Conservation (phyloP, 1,140 invertebrate genomes). For the Phymorhynchus buccinoides region DNA sequence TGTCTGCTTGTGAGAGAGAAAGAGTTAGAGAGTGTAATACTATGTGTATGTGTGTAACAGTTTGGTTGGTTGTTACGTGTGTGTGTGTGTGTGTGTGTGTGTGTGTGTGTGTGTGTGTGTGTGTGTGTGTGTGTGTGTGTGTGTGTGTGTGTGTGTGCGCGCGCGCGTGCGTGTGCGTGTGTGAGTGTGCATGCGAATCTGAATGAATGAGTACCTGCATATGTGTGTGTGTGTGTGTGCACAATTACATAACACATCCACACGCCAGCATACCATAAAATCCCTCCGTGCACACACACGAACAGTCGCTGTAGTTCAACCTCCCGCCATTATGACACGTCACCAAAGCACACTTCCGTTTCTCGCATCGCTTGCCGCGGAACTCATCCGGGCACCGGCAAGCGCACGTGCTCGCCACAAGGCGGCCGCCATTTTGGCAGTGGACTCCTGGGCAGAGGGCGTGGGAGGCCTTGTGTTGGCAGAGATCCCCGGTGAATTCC, state of each 20-base stretch:
- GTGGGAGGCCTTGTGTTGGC: not conserved
- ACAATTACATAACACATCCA: not conserved
- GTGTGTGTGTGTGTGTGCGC: no score
- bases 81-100: no score
- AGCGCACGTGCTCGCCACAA: slow-evolving; percentile 1
- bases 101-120: no score
- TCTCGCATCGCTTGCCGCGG: slow-evolving; percentile 8
- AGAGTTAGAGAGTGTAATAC: no score
- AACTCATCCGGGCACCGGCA: slow-evolving; percentile 27
- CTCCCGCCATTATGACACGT: not conserved
- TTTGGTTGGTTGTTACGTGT: no score
- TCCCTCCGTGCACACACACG: not conserved
- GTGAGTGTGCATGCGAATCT: no score
- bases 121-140: no score
- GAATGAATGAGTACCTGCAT: no score
- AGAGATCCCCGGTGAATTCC: not conserved
- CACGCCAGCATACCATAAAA: not conserved
- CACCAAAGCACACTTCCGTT: not conserved
- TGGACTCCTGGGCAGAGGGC: not conserved
- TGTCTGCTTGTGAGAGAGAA: no score
- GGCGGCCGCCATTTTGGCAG: slow-evolving; percentile 29
- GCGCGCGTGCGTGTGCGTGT: no score
- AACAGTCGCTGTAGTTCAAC: slow-evolving; percentile 8
- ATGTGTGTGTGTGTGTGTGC: no score
- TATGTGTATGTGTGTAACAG: no score